Evolutionary conservation across 1,140 invertebrate species (phyloP), one percentile per base, ranked within the genome.

Genomic region (Drosophila erecta): DNA sequence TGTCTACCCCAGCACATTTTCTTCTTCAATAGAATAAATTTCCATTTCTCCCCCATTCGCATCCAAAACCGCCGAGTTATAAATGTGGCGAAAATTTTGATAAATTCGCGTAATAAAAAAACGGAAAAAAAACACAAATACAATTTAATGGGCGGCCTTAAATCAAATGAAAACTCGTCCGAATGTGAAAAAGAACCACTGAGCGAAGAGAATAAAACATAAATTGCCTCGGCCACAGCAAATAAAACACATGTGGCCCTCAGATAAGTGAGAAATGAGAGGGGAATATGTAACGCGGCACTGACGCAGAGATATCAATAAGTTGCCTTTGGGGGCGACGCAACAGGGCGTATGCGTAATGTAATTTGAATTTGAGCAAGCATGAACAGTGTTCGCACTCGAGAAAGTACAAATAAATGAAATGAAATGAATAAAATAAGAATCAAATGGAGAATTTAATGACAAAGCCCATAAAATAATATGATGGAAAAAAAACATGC

Each of bases 81-180:
- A 75, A 77, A 77, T 70, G 72, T 76, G 47, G 46, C 74, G 3
- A 61, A 61, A 57, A 59, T 70, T 76, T 70, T 56, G 41, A 67
- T 74, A 76, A 60, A 75, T 54, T 60, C 59, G 33, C 20, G 24
- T 62, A 69, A 41, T 50, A 40, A 70, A 65, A 71, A 33, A 14
- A 1, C 0, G 17, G 17, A 35, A 24, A n/a, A 58, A 44, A 12
- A 8, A 15, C 43, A 72, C 57, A 56, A 54, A 49, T 20, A 35
- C 15, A 47, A 69, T 76, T 87, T 79, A 76, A 87, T 79, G 75
- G 66, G 43, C 55, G 75, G 70, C 64, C 71, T 76, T 89, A 89
- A 83, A 87, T 87, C 84, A 87, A 81, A 78, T 46, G 30, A 30
- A 51, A 37, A 64, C 41, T 50, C 38, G n/a, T 56, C 44, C 47